Base-by-base conservation (phyloP, 2,113 vertebrate species). In the Verasper variegatus region DNA sequence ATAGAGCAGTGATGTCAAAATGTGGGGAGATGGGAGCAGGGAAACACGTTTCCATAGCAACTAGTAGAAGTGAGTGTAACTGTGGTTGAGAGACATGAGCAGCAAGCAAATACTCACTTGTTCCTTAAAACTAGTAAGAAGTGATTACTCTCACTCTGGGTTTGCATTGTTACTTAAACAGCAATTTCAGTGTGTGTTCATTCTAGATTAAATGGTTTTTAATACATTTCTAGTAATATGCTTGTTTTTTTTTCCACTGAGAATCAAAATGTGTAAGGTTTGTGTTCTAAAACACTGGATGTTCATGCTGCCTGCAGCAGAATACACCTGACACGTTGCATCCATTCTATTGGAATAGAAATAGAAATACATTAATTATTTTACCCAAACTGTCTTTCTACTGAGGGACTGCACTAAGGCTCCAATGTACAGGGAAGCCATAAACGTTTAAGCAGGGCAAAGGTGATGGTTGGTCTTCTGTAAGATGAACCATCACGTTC, bases 21-120 rank as follows among this genome's bases (percentile, higher is more conserved):
- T 74, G 83, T 64, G 55, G 78, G 83, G 70, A 86, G 81, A 83
- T 74, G 68, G 76, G 60, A 85, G 83, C 56, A 54, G 82, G 83
- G 78, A 88, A 91, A 86, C 71, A 84, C 27, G 91, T 93, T 92
- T 89, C 92, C 89, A 93, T 93, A 80, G 91, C 84, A 93, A 93
- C 92, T 86, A 82, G 81, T 88, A 80, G 86, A 81, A 87, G 82
- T 83, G 81, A 92, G 87, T 90, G 74, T 89, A 91, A 91, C 89
- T 88, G 75, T 73, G 88, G 86, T 86, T 84, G 85, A 91, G 86
- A 90, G 80, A 74, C 91, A 88, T 89, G 90, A 92, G 80, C 78
- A 67, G 91, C 91, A 92, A 90, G 78, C 88, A 90, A 90, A 92
- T 87, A 70, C 78, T 74, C 49, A 58, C 81, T 80, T 76, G 76